Percentiles rank a stretch among this genome's conserved stretches.
Conservation (phyloP, 2,797 vertebrate species). For the Acropternis orthonyx region DNA sequence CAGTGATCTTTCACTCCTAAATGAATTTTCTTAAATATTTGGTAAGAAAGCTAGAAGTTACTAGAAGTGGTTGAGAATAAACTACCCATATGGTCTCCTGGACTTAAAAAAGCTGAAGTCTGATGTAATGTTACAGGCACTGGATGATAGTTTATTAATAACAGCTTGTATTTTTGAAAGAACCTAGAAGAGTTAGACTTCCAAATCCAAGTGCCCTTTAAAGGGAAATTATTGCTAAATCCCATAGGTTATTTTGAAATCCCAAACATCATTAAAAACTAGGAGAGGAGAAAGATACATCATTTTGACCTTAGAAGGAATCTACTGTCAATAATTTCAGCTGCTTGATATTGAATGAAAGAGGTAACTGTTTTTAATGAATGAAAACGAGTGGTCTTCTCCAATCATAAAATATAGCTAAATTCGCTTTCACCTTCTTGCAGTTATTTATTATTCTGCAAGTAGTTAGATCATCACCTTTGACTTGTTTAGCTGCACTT, state of each 20-base stretch:
- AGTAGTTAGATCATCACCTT: background rate
- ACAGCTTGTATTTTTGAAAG: slow-evolving; percentile 48
- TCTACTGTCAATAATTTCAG: background rate
- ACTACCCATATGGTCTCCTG: slow-evolving; percentile 37
- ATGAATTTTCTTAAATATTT: slow-evolving; percentile 21
- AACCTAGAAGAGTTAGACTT: slow-evolving; percentile 9
- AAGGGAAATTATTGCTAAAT: slow-evolving; percentile 46
- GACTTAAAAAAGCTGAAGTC: slow-evolving; percentile 33
- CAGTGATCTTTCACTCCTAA: background rate
- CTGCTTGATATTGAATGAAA: background rate
- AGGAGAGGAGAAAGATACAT: background rate
- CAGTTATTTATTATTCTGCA: background rate
- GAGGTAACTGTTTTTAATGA: background rate
- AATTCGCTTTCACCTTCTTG: background rate
- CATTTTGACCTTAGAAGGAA: background rate
- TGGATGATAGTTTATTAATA: slow-evolving; percentile 52
- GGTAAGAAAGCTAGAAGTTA: background rate
- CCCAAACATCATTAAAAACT: slow-evolving; percentile 11
- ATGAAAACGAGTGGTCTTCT: background rate
- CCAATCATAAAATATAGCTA: background rate
- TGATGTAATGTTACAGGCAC: slow-evolving; percentile 51
- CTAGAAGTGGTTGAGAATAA: slow-evolving; percentile 11
- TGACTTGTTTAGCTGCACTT: background rate
- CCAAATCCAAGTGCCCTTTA: slow-evolving; percentile 11
- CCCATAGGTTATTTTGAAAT: slow-evolving; percentile 30